These are phyloP conservation scores for Mesoclemmys tuberculata DNA, from an alignment of 2,113 vertebrate species.

Conservation along the genomic window DNA sequence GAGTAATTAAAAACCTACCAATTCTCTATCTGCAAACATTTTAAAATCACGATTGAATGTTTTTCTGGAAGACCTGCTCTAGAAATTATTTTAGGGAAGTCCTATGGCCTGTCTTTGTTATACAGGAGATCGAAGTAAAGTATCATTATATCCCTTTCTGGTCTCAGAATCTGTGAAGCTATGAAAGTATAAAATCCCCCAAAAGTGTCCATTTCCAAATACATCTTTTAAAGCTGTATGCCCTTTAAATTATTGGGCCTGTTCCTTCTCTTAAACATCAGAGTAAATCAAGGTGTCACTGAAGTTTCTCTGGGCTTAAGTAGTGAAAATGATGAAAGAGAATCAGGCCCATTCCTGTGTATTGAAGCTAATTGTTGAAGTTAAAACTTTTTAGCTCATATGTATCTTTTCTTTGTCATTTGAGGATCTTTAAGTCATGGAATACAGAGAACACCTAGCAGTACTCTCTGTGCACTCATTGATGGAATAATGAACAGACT, in stretches of 20 bases:
- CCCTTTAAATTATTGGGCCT: neutral
- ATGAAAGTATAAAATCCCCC: neutral
- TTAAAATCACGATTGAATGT: neutral
- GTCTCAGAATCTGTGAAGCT: neutral
- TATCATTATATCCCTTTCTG: neutral
- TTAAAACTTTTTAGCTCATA: neutral
- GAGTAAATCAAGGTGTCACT: neutral
- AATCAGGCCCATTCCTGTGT: neutral
- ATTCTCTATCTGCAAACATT: neutral
- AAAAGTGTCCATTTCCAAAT: conserved; percentile 1
- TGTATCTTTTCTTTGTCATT: neutral
- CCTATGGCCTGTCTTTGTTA: neutral
- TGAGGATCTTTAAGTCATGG: neutral
- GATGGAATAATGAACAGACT: neutral
- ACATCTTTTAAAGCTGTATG: neutral
- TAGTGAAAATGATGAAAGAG: neutral
- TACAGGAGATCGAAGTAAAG: neutral
- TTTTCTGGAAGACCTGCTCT: neutral
- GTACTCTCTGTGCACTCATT: neutral
- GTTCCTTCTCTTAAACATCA: neutral
- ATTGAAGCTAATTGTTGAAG: neutral
- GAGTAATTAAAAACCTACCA: neutral
- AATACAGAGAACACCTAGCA: neutral
- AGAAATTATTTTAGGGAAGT: neutral
- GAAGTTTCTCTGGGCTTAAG: neutral